Conservation (phyloP, 1,140 invertebrate species). For the Globodera rostochiensis region DNA sequence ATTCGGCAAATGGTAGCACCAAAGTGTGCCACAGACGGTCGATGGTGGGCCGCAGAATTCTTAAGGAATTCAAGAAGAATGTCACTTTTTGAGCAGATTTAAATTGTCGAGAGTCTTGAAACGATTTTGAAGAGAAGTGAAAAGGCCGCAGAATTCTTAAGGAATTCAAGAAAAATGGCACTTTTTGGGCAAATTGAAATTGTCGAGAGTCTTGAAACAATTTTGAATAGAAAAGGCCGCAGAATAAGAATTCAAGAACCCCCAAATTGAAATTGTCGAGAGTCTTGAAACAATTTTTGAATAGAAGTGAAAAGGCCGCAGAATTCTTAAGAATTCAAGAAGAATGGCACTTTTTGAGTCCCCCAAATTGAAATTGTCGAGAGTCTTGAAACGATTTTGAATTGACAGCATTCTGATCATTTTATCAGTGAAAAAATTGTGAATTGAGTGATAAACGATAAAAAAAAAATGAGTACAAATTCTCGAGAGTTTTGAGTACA, state of each 20-base stretch:
- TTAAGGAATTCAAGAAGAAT: neutral
- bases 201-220: too few relatives aligned
- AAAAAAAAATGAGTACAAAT: too few relatives aligned
- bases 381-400: neutral
- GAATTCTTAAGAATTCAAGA: constrained; percentile 8
- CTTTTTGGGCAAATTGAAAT: too few relatives aligned
- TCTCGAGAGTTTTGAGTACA: too few relatives aligned
- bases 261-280: neutral
- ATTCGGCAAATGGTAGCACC: constrained; percentile 33
- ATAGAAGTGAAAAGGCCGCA: constrained; percentile 30
- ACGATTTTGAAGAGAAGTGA: neutral
- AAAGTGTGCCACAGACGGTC: constrained; percentile 33
- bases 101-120: neutral
- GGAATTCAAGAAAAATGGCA: too few relatives aligned
- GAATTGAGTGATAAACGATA: too few relatives aligned
- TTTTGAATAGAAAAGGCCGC: too few relatives aligned
- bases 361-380: neutral
- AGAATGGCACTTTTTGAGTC: neutral
- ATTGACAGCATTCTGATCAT: neutral
- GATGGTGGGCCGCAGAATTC: constrained; percentile 42
- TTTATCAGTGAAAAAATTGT: too few relatives aligned
- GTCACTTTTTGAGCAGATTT: neutral
- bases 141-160: too few relatives aligned
- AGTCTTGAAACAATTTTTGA: neutral
- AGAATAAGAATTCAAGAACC: too few relatives aligned